These are phyloP conservation scores for Drosophila atripex DNA, from an alignment of 2,888 invertebrate genomes.

Conservation along the genomic window DNA sequence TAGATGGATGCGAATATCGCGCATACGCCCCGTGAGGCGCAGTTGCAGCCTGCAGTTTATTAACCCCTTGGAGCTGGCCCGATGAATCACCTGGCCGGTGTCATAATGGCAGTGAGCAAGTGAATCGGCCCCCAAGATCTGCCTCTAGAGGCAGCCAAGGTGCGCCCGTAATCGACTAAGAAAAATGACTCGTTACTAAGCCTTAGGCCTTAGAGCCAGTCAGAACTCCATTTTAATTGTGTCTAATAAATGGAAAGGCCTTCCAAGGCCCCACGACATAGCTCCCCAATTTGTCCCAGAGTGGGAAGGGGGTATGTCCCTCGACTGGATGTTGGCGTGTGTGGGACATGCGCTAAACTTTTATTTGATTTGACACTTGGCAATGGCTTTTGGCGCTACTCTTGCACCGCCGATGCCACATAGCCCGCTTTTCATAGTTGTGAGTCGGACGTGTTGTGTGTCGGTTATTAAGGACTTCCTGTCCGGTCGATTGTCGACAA, in stretches of 20 bases:
- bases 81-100: conserved; percentile 18
- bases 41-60: conserved; percentile 44
- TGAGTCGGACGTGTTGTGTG: conserved; percentile 19
- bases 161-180: conserved; percentile 29
- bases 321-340: conserved; percentile 49
- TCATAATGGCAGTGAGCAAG: conserved; percentile 25
- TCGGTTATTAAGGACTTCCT: conserved; percentile 80
- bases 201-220: not conserved
- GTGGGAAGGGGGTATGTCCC: not conserved
- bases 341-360: conserved; percentile 75
- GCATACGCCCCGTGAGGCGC: conserved; percentile 60
- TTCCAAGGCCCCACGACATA: not conserved
- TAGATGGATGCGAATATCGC: conserved; percentile 74
- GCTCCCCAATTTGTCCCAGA: not conserved
- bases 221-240: not conserved
- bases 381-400: conserved; percentile 55
- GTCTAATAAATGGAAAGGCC: conserved; percentile 6
- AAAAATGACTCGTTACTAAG: conserved; percentile 24
- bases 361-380: conserved; percentile 75
- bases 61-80: conserved; percentile 27
- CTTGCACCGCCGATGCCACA: conserved; percentile 23
- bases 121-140: conserved; percentile 28
- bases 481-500: conserved; percentile 59
- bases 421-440: not conserved
- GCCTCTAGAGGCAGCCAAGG: conserved; percentile 20